phyloP scores from a whole-genome alignment of 1,140 invertebrate genomes.

The Archivesica marissinica region DNA sequence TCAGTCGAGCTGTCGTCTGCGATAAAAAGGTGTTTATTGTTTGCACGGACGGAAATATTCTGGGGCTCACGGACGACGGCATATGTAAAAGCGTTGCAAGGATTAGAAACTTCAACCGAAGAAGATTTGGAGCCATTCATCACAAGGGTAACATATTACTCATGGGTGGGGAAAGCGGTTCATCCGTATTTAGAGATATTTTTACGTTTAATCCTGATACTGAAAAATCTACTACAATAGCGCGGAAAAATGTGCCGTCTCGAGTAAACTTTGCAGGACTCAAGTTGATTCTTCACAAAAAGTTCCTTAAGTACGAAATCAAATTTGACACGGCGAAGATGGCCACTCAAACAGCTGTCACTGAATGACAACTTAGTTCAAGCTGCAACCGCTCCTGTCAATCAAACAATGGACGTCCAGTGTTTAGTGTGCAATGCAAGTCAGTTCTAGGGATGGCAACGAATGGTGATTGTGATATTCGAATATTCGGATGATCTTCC shows the following conservation, averaged over 20 bases:
- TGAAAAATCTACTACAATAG: constrained; percentile 52
- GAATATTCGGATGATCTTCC: too few species aligned
- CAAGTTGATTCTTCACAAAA: constrained; percentile 73
- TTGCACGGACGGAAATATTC: constrained; percentile 71
- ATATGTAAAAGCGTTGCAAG: constrained; percentile 53
- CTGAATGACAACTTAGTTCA: too few species aligned
- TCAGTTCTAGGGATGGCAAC: too few species aligned
- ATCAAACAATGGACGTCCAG: too few species aligned
- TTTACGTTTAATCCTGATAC: constrained; percentile 66
- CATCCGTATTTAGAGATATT: constrained; percentile 67
- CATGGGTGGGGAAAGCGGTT: constrained; percentile 69
- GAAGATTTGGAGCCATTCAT: constrained; percentile 71
- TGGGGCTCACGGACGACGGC: constrained; percentile 62
- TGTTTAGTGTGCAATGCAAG: too few species aligned
- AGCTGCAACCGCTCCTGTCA: too few species aligned
- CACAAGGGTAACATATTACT: constrained; percentile 67
- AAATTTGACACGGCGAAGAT: constrained; percentile 9
- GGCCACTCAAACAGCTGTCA: background rate
- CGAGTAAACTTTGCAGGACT: constrained; percentile 72
- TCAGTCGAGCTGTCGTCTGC: constrained; percentile 66
- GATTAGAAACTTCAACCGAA: constrained; percentile 68
- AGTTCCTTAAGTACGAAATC: constrained; percentile 65
- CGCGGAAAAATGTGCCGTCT: constrained; percentile 64
- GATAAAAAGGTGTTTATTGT: constrained; percentile 71
- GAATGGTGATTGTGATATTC: too few species aligned